Evolutionary conservation across 2,797 vertebrate genomes (phyloP), one percentile per base, ranked within the genome.

Genomic region (Diglossa cyanea): DNA sequence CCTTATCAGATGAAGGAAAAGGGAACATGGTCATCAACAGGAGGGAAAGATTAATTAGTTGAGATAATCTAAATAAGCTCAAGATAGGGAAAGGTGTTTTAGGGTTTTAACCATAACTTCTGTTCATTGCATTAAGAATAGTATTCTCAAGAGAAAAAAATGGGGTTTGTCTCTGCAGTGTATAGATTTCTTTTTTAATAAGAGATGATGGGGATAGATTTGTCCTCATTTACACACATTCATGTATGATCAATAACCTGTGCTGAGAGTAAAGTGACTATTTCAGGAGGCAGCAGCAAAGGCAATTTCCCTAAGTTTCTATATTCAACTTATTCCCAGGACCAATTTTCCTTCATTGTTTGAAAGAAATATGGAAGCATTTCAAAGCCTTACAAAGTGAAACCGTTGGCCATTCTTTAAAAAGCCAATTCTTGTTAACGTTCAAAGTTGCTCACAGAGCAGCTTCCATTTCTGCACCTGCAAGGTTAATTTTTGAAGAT

Each of bases 401-500:
- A 81, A 78, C 10, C 13, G 14, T 74, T 83, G 19, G 50, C 17
- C 53, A 58, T 61, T 94, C 61, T 94, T 73, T 40, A 86, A 44
- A 74, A 82, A 33, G 57, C 21, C 73, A 87, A n/a, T 61, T 86
- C 53, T 50, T 75, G 51, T 81, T 73, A 80, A 28, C 24, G 39
- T 62, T 85, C 21, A 24, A 17, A 78, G 45, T 28, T 24, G 30
- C 51, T 77, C n/a, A 31, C 50, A 91, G 18, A 53, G 13, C 24
- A 80, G 44, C 58, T 86, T 95, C 76, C 4, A 2, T 65, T 95
- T 74, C 55, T 51, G 23, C 47, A 88, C 70, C 62, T 62, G 54
- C 50, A 86, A 72, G 48, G 39, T 70, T 86, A 81, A 66, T 88
- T 93, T 95, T 81, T 91, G 88, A 94, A 81, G 62, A 78, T 35